Conservation (phyloP, 1,140 invertebrate genomes). For the Hyposmocoma kahamanoa region DNA sequence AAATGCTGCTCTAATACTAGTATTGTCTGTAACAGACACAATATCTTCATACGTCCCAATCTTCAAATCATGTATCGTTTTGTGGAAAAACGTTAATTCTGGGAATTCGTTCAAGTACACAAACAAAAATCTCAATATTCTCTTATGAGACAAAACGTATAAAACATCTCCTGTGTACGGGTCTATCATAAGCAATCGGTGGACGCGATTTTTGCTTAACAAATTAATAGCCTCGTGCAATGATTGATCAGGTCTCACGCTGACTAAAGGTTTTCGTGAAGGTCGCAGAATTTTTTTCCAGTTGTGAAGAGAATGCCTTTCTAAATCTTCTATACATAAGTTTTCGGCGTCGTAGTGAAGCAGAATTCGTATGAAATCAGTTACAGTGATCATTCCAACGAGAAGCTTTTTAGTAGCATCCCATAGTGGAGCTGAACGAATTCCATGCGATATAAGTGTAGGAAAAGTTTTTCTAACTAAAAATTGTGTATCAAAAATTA, state of each 20-base stretch:
- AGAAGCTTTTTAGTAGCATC: conserved; percentile 60
- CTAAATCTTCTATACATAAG: conserved; percentile 58
- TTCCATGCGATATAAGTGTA: conserved; percentile 61
- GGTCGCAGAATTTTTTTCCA: conserved; percentile 59
- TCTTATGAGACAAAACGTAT: conserved; percentile 64
- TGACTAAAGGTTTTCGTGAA: conserved; percentile 52
- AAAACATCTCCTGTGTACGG: conserved; percentile 58
- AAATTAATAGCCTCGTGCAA: conserved; percentile 65
- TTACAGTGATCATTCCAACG: conserved; percentile 64
- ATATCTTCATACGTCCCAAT: conserved; percentile 61
- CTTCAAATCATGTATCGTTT: conserved; percentile 54
- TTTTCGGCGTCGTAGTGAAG: conserved; percentile 54
- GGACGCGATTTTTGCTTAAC: conserved; percentile 56
- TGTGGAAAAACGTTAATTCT: conserved; percentile 65
- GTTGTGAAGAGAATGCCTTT: conserved; percentile 57
- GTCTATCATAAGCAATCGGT: conserved; percentile 60
- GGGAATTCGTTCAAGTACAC: conserved; percentile 67
- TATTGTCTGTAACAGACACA: conserved; percentile 51
- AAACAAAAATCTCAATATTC: conserved; percentile 63
- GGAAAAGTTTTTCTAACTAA: conserved; percentile 66
- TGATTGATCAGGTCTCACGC: conserved; percentile 58
- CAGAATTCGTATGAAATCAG: conserved; percentile 63
- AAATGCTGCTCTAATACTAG: conserved; percentile 58
- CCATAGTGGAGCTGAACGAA: conserved; percentile 62
- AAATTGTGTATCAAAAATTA: conserved; percentile 68